Evolutionary conservation across 2,888 invertebrate genomes (phyloP), one percentile per base, ranked within the genome.

Genomic region (Idaea biselata): DNA sequence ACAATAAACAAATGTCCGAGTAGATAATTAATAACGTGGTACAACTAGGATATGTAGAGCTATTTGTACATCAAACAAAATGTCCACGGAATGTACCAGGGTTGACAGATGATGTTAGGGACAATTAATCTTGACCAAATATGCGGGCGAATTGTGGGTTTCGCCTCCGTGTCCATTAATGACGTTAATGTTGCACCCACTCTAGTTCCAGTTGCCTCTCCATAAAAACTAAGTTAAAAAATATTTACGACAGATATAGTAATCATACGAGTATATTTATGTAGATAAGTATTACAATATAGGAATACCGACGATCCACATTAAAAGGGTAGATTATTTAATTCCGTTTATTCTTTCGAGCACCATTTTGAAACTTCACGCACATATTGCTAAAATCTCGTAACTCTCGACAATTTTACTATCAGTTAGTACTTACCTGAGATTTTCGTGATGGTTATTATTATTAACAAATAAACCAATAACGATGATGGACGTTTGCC

Each of bases 91-190:
- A 84, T 83, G 82, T 77, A 84, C 80, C 82, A 76, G 79, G 81
- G 83, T 84, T 88, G 89, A 90, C 88, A 88, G 88, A 89, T 89
- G 89, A 88, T 88, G 87, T 87, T 87, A 81, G 82, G 80, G 84
- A 84, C 86, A 89, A 89, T 90, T 89, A 89, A 90, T 91, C 89
- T 89, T 87, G 87, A 88, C 89, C 89, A 86, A 89, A 89, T 87
- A 89, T 87, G 85, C 88, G 87, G 86, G 85, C 80, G 84, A 84
- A 84, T 84, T 85, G 86, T 80, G 83, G 84, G 77, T 78, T 78
- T 80, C 80, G 78, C 76, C 76, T 78, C 71, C 69, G 73, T 74
- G 68, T 73, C 79, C 79, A 86, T 88, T 85, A 86, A 83, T 83
- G 82, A 76, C 77, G 77, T 79, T 77, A 77, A 77, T 78, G 75